These are phyloP conservation scores for Xiphias gladius DNA, from an alignment of 2,113 vertebrate genomes.

Conservation along the genomic window DNA sequence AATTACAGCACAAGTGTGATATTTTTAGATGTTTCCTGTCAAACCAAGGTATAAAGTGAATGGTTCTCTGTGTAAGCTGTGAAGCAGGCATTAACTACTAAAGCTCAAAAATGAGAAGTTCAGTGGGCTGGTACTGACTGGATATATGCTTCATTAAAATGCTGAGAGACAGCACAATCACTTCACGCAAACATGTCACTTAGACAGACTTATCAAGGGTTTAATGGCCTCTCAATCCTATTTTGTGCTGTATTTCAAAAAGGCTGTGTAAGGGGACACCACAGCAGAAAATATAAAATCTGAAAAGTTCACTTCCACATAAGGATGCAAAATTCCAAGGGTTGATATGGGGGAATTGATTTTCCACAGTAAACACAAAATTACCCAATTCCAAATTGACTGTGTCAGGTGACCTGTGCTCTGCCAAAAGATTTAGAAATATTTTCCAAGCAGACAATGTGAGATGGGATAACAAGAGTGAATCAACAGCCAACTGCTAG, in stretches of 20 bases:
- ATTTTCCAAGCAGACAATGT: background rate
- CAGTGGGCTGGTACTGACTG: constrained; percentile 49
- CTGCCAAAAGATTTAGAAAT: background rate
- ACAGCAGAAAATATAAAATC: background rate
- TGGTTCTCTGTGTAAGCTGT: constrained; percentile 74
- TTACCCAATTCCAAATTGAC: background rate
- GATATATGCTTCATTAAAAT: constrained; percentile 43
- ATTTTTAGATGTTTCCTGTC: constrained; percentile 86
- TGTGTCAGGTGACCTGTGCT: background rate
- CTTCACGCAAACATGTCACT: constrained; percentile 36
- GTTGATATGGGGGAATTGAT: background rate
- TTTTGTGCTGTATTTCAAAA: constrained; percentile 14
- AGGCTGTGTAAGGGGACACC: background rate
- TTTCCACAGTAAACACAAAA: constrained; percentile 9
- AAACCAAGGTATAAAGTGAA: constrained; percentile 78
- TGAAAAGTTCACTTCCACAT: background rate
- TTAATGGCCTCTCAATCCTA: constrained; percentile 40
- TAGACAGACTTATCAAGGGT: constrained; percentile 18
- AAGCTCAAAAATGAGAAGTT: constrained; percentile 56
- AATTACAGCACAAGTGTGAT: constrained; percentile 85
- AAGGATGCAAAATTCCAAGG: background rate
- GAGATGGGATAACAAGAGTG: background rate
- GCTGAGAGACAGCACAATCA: constrained; percentile 42
- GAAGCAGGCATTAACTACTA: constrained; percentile 67
- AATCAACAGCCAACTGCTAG: background rate